phyloP scores from a whole-genome alignment of 2,888 invertebrate genomes.

The Drosophila heteroneura region DNA sequence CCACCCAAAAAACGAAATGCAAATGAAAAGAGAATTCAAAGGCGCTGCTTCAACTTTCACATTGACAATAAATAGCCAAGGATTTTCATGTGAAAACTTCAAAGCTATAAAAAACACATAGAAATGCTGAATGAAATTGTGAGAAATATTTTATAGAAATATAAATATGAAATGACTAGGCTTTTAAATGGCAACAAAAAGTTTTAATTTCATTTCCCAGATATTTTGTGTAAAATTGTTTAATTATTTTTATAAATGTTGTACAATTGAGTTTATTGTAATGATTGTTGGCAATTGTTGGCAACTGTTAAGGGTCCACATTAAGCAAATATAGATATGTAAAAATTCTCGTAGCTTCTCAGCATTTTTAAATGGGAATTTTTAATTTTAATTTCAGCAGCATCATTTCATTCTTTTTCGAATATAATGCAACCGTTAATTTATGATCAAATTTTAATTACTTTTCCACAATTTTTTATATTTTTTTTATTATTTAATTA shows the following conservation, averaged over 20 bases:
- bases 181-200: not conserved
- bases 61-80: conserved; percentile 41
- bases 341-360: not conserved
- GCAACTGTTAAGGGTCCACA: not conserved
- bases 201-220: not conserved
- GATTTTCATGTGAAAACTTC: conserved; percentile 27
- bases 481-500: not conserved
- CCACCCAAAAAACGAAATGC: conserved; percentile 17
- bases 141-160: not conserved
- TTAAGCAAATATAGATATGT: not conserved
- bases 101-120: not conserved
- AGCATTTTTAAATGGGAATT: not conserved
- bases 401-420: not conserved
- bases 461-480: not conserved
- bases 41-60: conserved; percentile 58
- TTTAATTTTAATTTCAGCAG: not conserved
- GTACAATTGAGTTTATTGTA: not conserved
- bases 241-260: not conserved
- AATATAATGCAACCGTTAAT: not conserved
- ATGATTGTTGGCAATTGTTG: not conserved
- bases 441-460: not conserved
- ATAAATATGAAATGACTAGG: not conserved
- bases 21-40: conserved; percentile 20
- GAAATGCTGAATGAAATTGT: not conserved
- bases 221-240: not conserved